phyloP scores from a whole-genome alignment of 1,140 invertebrate species.

The Aphelinus certus region DNA sequence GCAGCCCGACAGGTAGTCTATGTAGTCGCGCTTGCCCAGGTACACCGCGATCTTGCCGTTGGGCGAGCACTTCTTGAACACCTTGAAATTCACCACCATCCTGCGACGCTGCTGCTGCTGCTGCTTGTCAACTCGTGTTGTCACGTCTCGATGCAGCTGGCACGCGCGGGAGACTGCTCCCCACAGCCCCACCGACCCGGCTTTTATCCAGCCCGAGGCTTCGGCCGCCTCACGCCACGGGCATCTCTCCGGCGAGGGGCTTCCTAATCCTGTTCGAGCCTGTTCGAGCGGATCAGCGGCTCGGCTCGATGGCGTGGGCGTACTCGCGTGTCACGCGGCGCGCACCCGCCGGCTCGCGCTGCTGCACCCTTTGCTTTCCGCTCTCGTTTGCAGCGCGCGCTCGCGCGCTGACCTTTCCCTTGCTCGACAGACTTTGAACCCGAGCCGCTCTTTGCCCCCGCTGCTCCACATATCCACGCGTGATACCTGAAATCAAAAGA shows the following conservation, averaged over 20 bases:
- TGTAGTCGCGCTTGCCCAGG: constrained; percentile 94
- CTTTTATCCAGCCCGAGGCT: constrained; percentile 12
- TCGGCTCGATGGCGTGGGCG: background rate
- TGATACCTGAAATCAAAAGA: background rate
- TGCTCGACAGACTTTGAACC: constrained; percentile 12
- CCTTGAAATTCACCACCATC: constrained; percentile 91
- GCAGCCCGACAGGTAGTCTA: constrained; percentile 91
- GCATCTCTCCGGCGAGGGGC: background rate
- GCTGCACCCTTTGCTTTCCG: background rate
- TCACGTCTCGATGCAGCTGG: constrained; percentile 40
- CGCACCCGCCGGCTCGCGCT: background rate
- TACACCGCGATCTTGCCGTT: constrained; percentile 96
- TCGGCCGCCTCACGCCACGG: no score
- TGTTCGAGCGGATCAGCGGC: constrained; percentile 25
- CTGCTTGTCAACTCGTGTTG: background rate
- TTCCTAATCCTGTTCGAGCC: constrained; percentile 34
- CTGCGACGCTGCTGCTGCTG: constrained; percentile 46
- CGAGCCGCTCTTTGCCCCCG: background rate
- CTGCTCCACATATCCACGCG: background rate
- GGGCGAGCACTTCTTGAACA: constrained; percentile 94
- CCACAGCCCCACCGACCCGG: background rate
- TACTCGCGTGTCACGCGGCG: constrained; percentile 2
- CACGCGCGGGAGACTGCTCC: constrained; percentile 10
- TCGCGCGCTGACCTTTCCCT: constrained; percentile 2
- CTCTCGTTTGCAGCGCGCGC: constrained; percentile 2